These are phyloP conservation scores for Heliconius eleuchia DNA, from an alignment of 1,140 invertebrate species.

Conservation along the genomic window DNA sequence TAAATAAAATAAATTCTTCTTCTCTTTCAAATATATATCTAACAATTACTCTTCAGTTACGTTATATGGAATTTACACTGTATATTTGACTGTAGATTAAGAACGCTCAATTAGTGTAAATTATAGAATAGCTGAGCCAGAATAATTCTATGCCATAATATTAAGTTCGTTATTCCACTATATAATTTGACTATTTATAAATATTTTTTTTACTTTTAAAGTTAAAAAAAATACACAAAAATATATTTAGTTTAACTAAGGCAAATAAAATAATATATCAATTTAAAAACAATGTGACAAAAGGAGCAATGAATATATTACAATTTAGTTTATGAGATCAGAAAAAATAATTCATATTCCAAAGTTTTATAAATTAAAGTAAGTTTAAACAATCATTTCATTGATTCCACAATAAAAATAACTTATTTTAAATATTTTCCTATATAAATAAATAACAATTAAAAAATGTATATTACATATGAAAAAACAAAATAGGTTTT, in stretches of 20 bases:
- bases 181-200: constrained; percentile 16
- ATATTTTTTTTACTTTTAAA: constrained; percentile 17
- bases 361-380: background rate
- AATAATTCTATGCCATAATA: constrained; percentile 25
- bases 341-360: background rate
- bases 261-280: background rate
- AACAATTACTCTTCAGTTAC: too few species aligned
- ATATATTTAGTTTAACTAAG: background rate
- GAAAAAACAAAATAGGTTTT: background rate
- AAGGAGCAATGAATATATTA: background rate
- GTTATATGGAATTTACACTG: too few species aligned
- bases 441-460: background rate
- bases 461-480: background rate
- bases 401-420: background rate
- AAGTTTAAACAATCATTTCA: background rate
- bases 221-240: constrained; percentile 2
- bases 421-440: background rate
- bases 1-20: too few species aligned
- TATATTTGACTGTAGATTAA: constrained; percentile 58
- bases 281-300: background rate
- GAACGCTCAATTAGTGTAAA: constrained; percentile 68
- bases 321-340: background rate
- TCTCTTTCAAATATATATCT: too few species aligned
- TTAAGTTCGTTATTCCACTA: constrained; percentile 24
- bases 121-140: constrained; percentile 42